phyloP scores from a whole-genome alignment of 64 coral and sea anemone genomes.

The Orbicella faveolata region DNA sequence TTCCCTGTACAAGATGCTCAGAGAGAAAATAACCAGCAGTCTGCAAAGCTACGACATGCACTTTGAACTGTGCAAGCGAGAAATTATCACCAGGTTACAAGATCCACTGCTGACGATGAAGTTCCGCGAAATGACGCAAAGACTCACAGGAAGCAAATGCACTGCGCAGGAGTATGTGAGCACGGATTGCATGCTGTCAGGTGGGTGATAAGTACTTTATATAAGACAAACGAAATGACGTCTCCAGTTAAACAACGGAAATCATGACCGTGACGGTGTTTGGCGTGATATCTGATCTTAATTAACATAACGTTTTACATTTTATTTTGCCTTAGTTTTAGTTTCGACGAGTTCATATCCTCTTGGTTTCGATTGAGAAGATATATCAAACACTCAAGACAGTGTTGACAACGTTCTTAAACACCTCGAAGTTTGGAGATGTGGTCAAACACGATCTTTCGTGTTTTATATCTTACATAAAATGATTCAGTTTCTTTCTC shows the following conservation, averaged over 20 bases:
- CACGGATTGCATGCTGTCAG: slow-evolving; percentile 81
- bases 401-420: too few species aligned
- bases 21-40: slow-evolving; percentile 84
- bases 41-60: slow-evolving; percentile 81
- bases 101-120: slow-evolving; percentile 78
- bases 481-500: background rate
- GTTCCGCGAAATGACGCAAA: slow-evolving; percentile 75
- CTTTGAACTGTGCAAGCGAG: slow-evolving; percentile 89
- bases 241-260: too few species aligned
- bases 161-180: slow-evolving; percentile 83
- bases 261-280: too few species aligned
- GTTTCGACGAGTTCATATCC: background rate
- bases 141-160: slow-evolving; percentile 75
- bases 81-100: slow-evolving; percentile 91
- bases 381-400: too few species aligned
- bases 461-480: too few species aligned
- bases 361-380: too few species aligned
- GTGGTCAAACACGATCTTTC: background rate
- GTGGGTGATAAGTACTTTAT: slow-evolving; percentile 30
- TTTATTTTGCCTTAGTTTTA: background rate
- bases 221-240: background rate
- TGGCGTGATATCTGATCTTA: too few species aligned
- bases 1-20: slow-evolving; percentile 95
- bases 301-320: too few species aligned
- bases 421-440: too few species aligned